Base-by-base conservation (phyloP, 2,888 invertebrate species). In the Luffia ferchaultella region DNA sequence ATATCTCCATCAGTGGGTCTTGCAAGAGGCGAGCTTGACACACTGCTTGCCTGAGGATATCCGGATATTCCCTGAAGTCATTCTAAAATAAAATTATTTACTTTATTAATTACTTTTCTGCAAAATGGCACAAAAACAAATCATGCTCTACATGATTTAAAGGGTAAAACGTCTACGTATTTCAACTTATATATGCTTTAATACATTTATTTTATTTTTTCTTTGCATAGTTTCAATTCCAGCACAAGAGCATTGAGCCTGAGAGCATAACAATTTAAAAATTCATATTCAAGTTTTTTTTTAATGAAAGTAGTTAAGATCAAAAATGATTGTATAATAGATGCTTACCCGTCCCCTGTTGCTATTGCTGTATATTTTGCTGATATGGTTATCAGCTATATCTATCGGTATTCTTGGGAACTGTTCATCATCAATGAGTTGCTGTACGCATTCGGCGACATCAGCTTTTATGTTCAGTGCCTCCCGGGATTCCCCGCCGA, bases 1-100 rank as follows among this genome's bases (percentile, higher is more conserved):
- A 94, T 71, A 95, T 97, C 73, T 99, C 99, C 55, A 97, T 89
- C 0, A 99, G 82, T 0, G 99, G 98, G 77, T 99, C 99, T 75
- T 98, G 97, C 63, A 98, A 82, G 53, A 95, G 87, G 18, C 99
- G 87, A 0, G 95, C 98, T 53, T 98, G 79, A 0, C 97, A 98
- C 50, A 98, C 90, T 0, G 98, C 97, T 76, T 98, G 95, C 0
- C 97, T 88, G 1, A 98, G 78, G 15, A 97, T 80, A 46, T 91
- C 89, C 0, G 98, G 98, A 75, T 97, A 98, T 65, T 98, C 97
- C 55, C 95, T 86, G 69, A 97, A 97, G 68, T 98, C 97, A 40
- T 88, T 73, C 85, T 89, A 69, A 42, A 62, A 62, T 49, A 57
- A 7, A 46, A 40, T 16, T 50, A 50, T 19, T 19, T 2, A 51